Evolutionary conservation across 2,888 invertebrate genomes (phyloP), one percentile per base, ranked within the genome.

Genomic region (Xylota sylvarum): DNA sequence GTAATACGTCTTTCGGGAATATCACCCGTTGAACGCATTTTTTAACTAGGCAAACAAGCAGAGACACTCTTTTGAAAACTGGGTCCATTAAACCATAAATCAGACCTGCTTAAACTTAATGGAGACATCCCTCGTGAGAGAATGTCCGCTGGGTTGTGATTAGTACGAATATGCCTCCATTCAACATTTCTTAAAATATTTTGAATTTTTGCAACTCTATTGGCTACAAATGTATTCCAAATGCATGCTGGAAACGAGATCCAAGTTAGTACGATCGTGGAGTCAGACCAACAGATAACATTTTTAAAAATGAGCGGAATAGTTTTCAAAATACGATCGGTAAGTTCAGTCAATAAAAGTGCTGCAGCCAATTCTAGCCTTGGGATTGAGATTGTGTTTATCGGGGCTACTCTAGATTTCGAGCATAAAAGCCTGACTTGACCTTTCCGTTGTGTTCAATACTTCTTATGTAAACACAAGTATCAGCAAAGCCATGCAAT

Each of bases 281-380:
- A 35, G 6, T 35, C 35, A 6, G 35, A 35, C 35, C 40, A n/a
- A 35, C 58, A 12, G 10, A 10, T n/a, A 37, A 37, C 12, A 1
- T 37, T 37, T 1, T 37, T 12, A 6, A 37, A 37, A 12, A 10
- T 37, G 37, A 37, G 37, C 3, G 37, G 37, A 37, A 37, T 37
- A 10, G 37, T 12, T 32, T 32, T 32, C 32, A 32, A 32, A 32
- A 32, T 6, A 32, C 32, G 32, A 30, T 30, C 30, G 5, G 30
- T 30, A 30, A 30, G 30, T 30, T 30, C 4, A 4, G 30, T n/a
- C n/a, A n/a, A n/a, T n/a, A n/a, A n/a, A n/a, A n/a, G n/a, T n/a
- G n/a, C n/a, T n/a, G n/a, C n/a, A 30, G 30, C 32, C 32, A 58
- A 19, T 19, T 58, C 37, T 10, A 58, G 56, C 19, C 56, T 58